Percentiles rank a stretch among this genome's conserved stretches.
Evolutionary conservation across 2,113 vertebrate species (phyloP).

Genomic region (Chionis minor): DNA sequence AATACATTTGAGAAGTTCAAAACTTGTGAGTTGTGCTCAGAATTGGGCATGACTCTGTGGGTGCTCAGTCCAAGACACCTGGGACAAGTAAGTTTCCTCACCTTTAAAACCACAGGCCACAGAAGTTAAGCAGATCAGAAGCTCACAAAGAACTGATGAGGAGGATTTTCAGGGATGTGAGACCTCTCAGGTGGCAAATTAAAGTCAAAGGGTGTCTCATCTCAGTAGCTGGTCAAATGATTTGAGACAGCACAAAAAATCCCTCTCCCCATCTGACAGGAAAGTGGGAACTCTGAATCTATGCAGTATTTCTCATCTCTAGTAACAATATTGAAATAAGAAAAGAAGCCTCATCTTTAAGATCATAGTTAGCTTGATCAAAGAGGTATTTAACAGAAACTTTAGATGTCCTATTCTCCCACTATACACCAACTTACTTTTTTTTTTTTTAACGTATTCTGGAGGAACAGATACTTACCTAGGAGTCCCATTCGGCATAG

Average conservation of each 20-base stretch:
- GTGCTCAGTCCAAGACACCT: not conserved
- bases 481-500: not conserved
- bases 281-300: not conserved
- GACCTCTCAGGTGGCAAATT: not conserved
- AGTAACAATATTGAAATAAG: not conserved
- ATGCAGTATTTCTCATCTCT: not conserved
- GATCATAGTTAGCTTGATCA: not conserved
- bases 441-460: not conserved
- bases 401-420: not conserved
- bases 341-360: not conserved
- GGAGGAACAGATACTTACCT: not conserved
- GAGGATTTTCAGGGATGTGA: not conserved
- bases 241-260: not conserved
- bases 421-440: not conserved
- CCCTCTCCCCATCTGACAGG: not conserved
- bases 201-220: not conserved
- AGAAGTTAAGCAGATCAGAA: not conserved
- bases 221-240: not conserved
- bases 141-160: not conserved
- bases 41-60: not conserved
- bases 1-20: not conserved
- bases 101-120: not conserved
- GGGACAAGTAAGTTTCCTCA: not conserved
- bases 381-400: not conserved
- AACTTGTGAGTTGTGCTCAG: not conserved